phyloP scores from a whole-genome alignment of 2,888 invertebrate species.

The Dryobota labecula region DNA sequence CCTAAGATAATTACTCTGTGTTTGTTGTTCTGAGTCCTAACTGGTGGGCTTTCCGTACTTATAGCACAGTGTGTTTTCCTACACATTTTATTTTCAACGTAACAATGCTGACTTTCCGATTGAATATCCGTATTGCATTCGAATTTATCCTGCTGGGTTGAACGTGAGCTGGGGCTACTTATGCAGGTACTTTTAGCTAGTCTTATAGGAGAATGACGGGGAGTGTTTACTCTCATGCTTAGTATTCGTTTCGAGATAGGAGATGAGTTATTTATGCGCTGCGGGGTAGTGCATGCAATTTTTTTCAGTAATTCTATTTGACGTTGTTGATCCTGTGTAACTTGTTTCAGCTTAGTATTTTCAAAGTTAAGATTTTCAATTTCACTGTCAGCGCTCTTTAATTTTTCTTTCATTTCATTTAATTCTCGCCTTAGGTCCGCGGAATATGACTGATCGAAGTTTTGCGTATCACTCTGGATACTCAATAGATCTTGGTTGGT shows the following conservation, averaged over 20 bases:
- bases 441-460: not conserved
- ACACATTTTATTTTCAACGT: no score
- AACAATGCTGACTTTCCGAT: no score
- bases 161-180: not conserved
- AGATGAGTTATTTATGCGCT: not conserved
- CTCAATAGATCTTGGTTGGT: constrained; percentile 2
- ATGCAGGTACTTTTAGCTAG: not conserved
- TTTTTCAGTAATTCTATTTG: constrained; percentile 1
- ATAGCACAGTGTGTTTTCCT: no score
- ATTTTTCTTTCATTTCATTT: no score
- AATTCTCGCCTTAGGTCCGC: not conserved
- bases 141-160: not conserved
- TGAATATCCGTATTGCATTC: no score
- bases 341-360: not conserved
- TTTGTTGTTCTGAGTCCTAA: no score
- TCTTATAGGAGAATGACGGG: constrained; percentile 9
- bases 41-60: no score
- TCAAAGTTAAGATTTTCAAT: not conserved
- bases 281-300: not conserved
- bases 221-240: no score
- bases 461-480: not conserved
- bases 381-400: no score
- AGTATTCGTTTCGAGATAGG: constrained; percentile 11
- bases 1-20: no score
- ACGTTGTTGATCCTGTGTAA: not conserved